These are phyloP conservation scores for Popillia japonica DNA, from an alignment of 1,140 invertebrate species.

Conservation along the genomic window DNA sequence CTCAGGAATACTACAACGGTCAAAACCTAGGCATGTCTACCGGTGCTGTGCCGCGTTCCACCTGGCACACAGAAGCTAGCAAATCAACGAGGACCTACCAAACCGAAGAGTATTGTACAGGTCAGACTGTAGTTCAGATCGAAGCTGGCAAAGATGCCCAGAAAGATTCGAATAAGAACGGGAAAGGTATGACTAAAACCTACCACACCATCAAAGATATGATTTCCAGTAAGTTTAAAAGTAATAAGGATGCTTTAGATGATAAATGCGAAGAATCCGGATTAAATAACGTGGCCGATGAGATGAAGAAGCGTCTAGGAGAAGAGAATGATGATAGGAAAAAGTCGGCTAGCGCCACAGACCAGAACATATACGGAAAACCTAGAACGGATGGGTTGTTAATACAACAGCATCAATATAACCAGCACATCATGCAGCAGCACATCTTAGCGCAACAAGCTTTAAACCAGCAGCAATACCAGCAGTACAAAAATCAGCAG, in stretches of 20 bases:
- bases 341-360: constrained; percentile 7
- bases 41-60: constrained; percentile 53
- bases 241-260: constrained; percentile 61
- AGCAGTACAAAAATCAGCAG: constrained; percentile 44
- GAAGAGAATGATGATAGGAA: constrained; percentile 51
- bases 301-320: constrained; percentile 65
- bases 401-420: constrained; percentile 62
- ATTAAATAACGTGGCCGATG: constrained; percentile 71
- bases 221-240: constrained; percentile 82
- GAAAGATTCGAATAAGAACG: constrained; percentile 67
- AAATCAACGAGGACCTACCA: constrained; percentile 43
- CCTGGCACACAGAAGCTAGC: constrained; percentile 50
- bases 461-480: constrained; percentile 49
- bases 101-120: constrained; percentile 55
- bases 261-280: constrained; percentile 65
- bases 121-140: constrained; percentile 63
- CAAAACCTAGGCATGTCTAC: constrained; percentile 48
- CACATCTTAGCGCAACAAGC: constrained; percentile 61
- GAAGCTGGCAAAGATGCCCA: constrained; percentile 63
- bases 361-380: constrained; percentile 64
- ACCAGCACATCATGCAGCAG: constrained; percentile 69
- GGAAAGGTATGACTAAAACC: constrained; percentile 75
- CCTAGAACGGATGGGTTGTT: constrained; percentile 65
- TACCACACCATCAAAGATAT: constrained; percentile 87
- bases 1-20: constrained; percentile 53